Conservation (phyloP, 2,113 vertebrate genomes). For the Oreocharis arfaki region DNA sequence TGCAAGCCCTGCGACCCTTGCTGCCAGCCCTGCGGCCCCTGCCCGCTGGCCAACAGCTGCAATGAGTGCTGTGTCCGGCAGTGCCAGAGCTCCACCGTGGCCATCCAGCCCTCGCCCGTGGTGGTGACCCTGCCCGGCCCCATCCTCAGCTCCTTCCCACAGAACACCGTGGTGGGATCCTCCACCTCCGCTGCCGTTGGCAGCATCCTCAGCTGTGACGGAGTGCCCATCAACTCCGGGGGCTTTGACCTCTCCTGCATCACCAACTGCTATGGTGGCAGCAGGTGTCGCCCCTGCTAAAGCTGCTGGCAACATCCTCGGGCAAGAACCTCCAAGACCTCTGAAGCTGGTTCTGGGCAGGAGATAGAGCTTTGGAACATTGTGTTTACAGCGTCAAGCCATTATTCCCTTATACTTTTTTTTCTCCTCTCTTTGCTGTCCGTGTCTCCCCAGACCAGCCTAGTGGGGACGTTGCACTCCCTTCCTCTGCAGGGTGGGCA, state of each 20-base stretch:
- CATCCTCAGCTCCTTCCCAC: too few species aligned
- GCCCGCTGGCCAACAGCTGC: neutral
- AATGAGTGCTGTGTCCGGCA: neutral
- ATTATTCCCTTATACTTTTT: too few species aligned
- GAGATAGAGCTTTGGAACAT: neutral
- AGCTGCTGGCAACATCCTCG: neutral
- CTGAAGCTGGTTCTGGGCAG: neutral
- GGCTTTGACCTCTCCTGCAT: too few species aligned
- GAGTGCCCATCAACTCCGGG: too few species aligned
- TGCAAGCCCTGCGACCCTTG: too few species aligned
- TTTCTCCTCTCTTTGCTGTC: neutral
- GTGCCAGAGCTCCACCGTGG: neutral
- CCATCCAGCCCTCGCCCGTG: too few species aligned
- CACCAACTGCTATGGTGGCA: neutral
- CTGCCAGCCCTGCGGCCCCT: too few species aligned
- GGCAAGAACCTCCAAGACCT: neutral
- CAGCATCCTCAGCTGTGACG: too few species aligned
- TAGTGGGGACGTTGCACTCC: neutral
- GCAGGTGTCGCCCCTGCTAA: neutral
- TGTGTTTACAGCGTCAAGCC: too few species aligned
- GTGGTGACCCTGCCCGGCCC: too few species aligned
- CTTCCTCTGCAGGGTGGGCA: neutral
- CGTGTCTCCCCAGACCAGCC: rapidly evolving
- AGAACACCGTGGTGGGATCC: too few species aligned
- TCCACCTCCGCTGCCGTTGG: too few species aligned